phyloP scores from a whole-genome alignment of 1,140 invertebrate genomes.

The Babylonia areolata region DNA sequence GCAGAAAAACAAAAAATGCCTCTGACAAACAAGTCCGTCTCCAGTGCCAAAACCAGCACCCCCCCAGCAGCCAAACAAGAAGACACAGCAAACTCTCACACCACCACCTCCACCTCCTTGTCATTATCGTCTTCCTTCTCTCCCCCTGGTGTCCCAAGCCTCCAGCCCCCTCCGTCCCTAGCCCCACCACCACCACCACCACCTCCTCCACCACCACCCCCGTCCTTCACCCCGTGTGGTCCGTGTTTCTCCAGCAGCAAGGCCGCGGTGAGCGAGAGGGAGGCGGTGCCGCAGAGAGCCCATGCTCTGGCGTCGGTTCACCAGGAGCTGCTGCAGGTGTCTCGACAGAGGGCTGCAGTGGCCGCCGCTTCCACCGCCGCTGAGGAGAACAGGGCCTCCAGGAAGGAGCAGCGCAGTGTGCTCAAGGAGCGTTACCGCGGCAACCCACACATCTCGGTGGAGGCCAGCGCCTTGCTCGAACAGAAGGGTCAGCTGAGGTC shows the following conservation, averaged over 20 bases:
- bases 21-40: too few relatives aligned
- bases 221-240: conserved; percentile 7
- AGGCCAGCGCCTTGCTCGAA: conserved; percentile 49
- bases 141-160: not conserved
- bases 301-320: not conserved
- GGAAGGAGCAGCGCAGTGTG: conserved; percentile 14
- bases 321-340: conserved; percentile 19
- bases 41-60: not conserved
- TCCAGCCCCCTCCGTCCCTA: not conserved
- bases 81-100: not conserved
- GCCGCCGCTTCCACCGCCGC: not conserved
- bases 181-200: conserved; percentile 41
- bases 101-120: too few relatives aligned
- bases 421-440: conserved; percentile 17
- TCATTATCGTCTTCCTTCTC: not conserved
- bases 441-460: conserved; percentile 43
- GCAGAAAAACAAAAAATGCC: not conserved
- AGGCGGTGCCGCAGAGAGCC: not conserved
- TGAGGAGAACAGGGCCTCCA: not conserved
- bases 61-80: not conserved
- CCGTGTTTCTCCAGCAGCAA: not conserved
- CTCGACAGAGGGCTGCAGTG: not conserved
- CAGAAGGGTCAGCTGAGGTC: conserved; percentile 54
- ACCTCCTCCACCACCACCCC: conserved; percentile 44
- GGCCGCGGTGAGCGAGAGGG: not conserved